phyloP scores from a whole-genome alignment of 2,113 vertebrate species.

The Kryptolebias marmoratus region DNA sequence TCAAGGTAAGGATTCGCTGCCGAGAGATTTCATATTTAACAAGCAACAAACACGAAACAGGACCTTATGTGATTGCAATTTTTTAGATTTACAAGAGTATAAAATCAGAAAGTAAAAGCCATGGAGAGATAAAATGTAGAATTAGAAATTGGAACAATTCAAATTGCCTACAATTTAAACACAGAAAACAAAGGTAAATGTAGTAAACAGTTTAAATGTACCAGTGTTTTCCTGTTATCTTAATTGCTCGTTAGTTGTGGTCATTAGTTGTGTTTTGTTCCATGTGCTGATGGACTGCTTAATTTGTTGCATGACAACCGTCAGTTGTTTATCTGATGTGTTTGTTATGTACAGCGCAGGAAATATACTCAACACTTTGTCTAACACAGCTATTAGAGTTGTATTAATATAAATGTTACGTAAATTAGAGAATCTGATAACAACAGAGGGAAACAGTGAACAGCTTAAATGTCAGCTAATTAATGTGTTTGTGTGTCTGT shows the following conservation, averaged over 20 bases:
- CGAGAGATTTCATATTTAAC: slow-evolving; percentile 26
- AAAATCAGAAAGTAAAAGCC: not conserved
- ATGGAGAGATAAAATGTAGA: not conserved
- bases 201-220: not conserved
- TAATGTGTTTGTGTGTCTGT: not conserved
- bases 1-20: slow-evolving; percentile 65
- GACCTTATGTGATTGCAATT: slow-evolving; percentile 1
- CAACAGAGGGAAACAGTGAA: not conserved
- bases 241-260: not conserved
- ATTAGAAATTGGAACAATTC: not conserved
- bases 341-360: not conserved
- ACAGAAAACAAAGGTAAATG: not conserved
- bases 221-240: not conserved
- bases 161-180: not conserved
- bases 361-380: not conserved
- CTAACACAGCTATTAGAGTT: not conserved
- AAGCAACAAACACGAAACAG: not conserved
- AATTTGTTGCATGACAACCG: not conserved
- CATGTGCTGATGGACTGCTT: not conserved
- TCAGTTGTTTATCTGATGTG: not conserved
- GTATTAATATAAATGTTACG: not conserved
- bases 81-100: not conserved
- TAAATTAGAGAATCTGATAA: not conserved
- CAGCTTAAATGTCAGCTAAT: slow-evolving; percentile 22
- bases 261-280: not conserved